A percentile compares a stretch with the other conserved stretches of the same genome.
phyloP scores from a whole-genome alignment of 2,797 vertebrate species.

The Gambusia yucatana region DNA sequence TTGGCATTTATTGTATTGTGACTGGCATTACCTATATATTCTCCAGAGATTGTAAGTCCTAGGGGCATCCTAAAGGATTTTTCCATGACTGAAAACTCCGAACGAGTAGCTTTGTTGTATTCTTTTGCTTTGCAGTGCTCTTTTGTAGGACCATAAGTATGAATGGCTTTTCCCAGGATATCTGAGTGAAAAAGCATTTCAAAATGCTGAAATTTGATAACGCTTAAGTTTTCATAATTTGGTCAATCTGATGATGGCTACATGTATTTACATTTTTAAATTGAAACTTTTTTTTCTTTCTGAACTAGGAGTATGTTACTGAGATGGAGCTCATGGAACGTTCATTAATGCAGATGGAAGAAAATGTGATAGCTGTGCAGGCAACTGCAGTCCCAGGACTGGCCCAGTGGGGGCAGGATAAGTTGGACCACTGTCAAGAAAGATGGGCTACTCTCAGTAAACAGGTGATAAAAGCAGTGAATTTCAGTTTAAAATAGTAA shows the following conservation, averaged over 20 bases:
- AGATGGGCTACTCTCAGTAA: slow-evolving; percentile 89
- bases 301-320: slow-evolving; percentile 83
- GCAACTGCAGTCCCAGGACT: slow-evolving; percentile 78
- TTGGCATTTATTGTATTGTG: not conserved
- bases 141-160: not conserved
- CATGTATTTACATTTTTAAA: not conserved
- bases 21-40: not conserved
- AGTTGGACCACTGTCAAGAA: slow-evolving; percentile 78
- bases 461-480: slow-evolving; percentile 81
- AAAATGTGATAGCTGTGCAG: slow-evolving; percentile 84
- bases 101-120: not conserved
- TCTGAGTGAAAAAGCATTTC: not conserved
- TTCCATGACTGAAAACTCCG: not conserved
- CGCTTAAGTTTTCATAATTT: not conserved
- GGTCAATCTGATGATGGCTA: not conserved
- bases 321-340: slow-evolving; percentile 90
- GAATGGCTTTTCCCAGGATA: not conserved
- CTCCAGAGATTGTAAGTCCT: no score
- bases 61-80: not conserved
- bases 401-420: slow-evolving; percentile 84
- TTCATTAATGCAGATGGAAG: slow-evolving; percentile 89
- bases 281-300: not conserved
- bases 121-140: not conserved
- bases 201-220: no score
- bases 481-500: not conserved